Conservation (phyloP, 2,113 vertebrate species). For the Oophaga pumilio region DNA sequence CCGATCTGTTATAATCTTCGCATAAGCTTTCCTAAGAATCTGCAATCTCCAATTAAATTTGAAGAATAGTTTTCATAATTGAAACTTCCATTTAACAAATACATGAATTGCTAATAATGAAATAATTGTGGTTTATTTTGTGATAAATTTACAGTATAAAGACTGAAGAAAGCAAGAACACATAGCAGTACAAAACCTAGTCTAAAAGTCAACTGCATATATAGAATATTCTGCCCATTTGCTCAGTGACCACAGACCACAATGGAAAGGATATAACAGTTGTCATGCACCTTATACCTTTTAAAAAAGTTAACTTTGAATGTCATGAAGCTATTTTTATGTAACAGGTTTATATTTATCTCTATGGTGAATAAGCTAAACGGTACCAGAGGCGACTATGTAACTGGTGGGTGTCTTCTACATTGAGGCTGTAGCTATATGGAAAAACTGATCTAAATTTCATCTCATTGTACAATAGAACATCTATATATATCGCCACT, state of each 20-base stretch:
- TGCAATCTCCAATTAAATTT: no score
- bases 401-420: background rate
- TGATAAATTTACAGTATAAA: no score
- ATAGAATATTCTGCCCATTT: background rate
- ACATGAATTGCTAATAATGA: no score
- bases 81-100: no score
- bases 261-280: background rate
- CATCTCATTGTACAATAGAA: background rate
- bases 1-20: no score
- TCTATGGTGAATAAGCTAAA: background rate
- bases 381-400: background rate
- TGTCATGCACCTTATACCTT: background rate
- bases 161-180: background rate
- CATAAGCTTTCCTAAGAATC: no score
- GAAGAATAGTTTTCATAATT: no score
- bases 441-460: background rate
- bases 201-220: background rate
- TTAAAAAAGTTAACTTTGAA: background rate
- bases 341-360: background rate
- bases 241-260: background rate
- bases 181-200: background rate
- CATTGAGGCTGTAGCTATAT: background rate
- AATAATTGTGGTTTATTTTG: no score
- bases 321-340: background rate
- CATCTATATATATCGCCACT: no score